Percentiles rank a stretch among this genome's conserved stretches.
Conservation (phyloP, 2,888 invertebrate genomes). For the Napeogenes sylphis region DNA sequence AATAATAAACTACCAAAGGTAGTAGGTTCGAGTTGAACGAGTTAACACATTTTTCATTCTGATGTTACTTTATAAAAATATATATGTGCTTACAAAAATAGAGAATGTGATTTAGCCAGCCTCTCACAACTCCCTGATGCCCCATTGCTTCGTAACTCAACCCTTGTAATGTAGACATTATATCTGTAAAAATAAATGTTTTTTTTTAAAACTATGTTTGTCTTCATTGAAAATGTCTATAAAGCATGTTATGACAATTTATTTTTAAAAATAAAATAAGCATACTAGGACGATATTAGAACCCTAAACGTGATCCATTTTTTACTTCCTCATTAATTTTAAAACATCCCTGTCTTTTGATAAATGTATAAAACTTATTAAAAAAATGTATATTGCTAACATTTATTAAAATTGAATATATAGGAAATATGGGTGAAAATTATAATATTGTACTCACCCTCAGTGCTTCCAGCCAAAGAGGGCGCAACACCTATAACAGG, state of each 20-base stretch:
- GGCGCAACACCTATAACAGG: conserved; percentile 56
- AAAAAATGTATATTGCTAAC: background rate
- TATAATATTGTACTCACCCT: conserved; percentile 42
- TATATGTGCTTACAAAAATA: conserved; percentile 43
- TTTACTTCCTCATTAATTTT: too few species aligned
- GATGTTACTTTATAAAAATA: conserved; percentile 6
- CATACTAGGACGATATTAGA: too few species aligned
- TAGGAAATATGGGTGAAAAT: too few species aligned
- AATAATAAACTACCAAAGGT: too few species aligned
- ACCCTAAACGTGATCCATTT: too few species aligned
- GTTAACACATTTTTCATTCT: conserved; percentile 16
- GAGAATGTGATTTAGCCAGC: conserved; percentile 58
- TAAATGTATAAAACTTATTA: background rate
- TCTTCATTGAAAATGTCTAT: too few species aligned
- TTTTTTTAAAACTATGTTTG: background rate
- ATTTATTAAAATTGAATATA: background rate
- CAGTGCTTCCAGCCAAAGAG: conserved; percentile 46
- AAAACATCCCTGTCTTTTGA: background rate
- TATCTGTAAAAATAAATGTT: conserved; percentile 48
- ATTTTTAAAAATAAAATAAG: too few species aligned
- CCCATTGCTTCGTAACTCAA: conserved; percentile 52
- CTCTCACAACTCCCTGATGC: conserved; percentile 46
- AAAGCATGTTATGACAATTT: too few species aligned
- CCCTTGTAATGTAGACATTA: conserved; percentile 51
- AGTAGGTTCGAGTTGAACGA: background rate